These are phyloP conservation scores for Caranx ignobilis DNA, from an alignment of 2,113 vertebrate species.

Conservation along the genomic window DNA sequence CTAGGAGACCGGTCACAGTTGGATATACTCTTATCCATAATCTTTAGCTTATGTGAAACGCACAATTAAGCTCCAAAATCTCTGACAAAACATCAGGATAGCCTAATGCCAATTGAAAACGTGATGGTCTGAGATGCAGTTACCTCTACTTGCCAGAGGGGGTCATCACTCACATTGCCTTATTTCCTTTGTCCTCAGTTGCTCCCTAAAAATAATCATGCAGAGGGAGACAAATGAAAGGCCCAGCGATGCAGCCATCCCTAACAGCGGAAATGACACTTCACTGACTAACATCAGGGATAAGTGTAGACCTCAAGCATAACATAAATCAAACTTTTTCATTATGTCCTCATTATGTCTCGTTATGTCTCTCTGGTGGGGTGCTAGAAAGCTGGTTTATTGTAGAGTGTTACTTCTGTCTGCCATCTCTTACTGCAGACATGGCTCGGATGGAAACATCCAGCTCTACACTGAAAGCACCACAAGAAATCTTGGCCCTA, in stretches of 20 bases:
- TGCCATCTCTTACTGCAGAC: slow-evolving; percentile 41
- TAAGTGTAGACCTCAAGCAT: slow-evolving; percentile 19
- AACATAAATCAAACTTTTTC: slow-evolving; percentile 37
- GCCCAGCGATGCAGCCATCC: slow-evolving; percentile 7
- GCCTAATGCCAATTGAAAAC: not conserved
- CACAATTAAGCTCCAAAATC: not conserved
- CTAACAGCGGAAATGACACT: slow-evolving; percentile 42
- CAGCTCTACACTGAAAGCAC: slow-evolving; percentile 32
- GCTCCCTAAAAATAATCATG: slow-evolving; percentile 27
- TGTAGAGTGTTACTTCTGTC: slow-evolving; percentile 8
- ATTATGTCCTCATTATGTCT: slow-evolving; percentile 9
- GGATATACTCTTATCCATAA: not conserved
- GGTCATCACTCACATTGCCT: slow-evolving; percentile 25
- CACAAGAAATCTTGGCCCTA: slow-evolving; percentile 43
- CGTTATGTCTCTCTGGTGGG: not conserved
- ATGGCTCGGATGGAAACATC: slow-evolving; percentile 29
- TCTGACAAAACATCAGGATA: not conserved
- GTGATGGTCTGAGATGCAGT: not conserved
- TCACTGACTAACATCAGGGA: slow-evolving; percentile 34
- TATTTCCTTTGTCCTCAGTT: slow-evolving; percentile 53
- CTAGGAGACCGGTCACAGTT: not conserved
- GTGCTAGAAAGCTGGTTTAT: not conserved
- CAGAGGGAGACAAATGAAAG: not conserved
- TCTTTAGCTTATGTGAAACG: not conserved
- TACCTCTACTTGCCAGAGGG: slow-evolving; percentile 57